A percentile compares a stretch with the other conserved stretches of the same genome.
Conservation (phyloP, 2,888 invertebrate genomes). For the Himalopsyche anomala region DNA sequence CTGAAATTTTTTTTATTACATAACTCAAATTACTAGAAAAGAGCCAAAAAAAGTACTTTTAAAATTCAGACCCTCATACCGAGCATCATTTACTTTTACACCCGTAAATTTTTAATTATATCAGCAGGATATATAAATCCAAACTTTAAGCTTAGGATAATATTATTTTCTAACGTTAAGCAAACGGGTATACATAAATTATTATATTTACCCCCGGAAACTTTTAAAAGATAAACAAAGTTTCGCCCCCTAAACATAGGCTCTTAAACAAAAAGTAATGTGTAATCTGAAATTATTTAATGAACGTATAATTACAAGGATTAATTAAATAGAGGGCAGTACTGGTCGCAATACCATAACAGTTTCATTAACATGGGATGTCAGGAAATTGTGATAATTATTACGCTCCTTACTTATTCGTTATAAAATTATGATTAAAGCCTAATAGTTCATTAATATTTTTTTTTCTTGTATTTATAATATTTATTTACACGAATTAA, state of each 20-base stretch:
- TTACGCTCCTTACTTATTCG: too few species aligned
- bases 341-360: too few species aligned
- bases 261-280: neutral
- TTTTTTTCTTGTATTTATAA: too few species aligned
- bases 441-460: too few species aligned
- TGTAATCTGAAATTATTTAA: too few species aligned
- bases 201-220: constrained; percentile 32
- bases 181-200: constrained; percentile 14
- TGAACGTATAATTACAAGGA: too few species aligned
- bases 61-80: constrained; percentile 28
- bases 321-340: too few species aligned
- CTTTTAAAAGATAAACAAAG: constrained; percentile 35
- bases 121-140: constrained; percentile 39
- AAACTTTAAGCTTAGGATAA: constrained; percentile 38
- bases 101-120: constrained; percentile 38
- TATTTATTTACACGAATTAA: too few species aligned
- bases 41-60: constrained; percentile 5
- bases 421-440: too few species aligned
- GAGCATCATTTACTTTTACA: constrained; percentile 23
- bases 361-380: too few species aligned
- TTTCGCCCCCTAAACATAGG: neutral
- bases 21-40: constrained; percentile 11
- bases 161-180: constrained; percentile 28
- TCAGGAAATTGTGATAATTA: too few species aligned
- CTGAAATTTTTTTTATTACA: constrained; percentile 38